A percentile compares a stretch with the other conserved stretches of the same genome.
phyloP scores from a whole-genome alignment of 2,888 invertebrate species.

The Apamea epomidion region DNA sequence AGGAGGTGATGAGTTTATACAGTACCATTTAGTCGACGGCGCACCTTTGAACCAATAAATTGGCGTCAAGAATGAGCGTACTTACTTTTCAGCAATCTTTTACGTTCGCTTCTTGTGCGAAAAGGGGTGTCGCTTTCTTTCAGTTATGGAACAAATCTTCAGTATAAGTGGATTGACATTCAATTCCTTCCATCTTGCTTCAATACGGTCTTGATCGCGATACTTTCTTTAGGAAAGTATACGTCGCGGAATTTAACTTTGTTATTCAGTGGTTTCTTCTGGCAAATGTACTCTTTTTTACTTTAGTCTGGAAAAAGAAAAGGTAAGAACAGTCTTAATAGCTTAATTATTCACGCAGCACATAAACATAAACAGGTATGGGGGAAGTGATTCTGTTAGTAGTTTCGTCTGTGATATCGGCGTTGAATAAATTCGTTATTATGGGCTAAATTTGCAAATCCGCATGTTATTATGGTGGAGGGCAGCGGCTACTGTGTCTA shows the following conservation, averaged over 20 bases:
- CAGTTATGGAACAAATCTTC: slow-evolving; percentile 70
- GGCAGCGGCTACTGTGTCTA: slow-evolving; percentile 75
- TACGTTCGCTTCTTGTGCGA: slow-evolving; percentile 67
- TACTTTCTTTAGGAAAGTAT: slow-evolving; percentile 56
- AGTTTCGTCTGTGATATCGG: slow-evolving; percentile 38
- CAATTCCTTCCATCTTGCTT: slow-evolving; percentile 63
- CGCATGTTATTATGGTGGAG: slow-evolving; percentile 68
- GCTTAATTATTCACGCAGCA: slow-evolving; percentile 20
- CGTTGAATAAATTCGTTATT: slow-evolving; percentile 51
- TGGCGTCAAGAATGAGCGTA: slow-evolving; percentile 81
- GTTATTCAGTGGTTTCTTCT: slow-evolving; percentile 13
- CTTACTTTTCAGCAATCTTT: slow-evolving; percentile 77
- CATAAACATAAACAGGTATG: not conserved
- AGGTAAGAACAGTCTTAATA: not conserved
- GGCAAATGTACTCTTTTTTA: slow-evolving; percentile 14
- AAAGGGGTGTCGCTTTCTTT: slow-evolving; percentile 68
- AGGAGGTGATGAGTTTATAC: slow-evolving; percentile 88
- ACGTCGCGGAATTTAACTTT: slow-evolving; percentile 39
- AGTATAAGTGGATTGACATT: slow-evolving; percentile 67
- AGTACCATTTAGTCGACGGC: slow-evolving; percentile 86
- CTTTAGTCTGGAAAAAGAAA: not conserved
- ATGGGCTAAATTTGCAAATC: slow-evolving; percentile 71
- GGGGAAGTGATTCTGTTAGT: slow-evolving; percentile 21
- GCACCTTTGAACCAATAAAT: slow-evolving; percentile 87
- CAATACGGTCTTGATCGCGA: slow-evolving; percentile 63